Conservation (phyloP, 2,113 vertebrate species). For the Bubo blakistoni region DNA sequence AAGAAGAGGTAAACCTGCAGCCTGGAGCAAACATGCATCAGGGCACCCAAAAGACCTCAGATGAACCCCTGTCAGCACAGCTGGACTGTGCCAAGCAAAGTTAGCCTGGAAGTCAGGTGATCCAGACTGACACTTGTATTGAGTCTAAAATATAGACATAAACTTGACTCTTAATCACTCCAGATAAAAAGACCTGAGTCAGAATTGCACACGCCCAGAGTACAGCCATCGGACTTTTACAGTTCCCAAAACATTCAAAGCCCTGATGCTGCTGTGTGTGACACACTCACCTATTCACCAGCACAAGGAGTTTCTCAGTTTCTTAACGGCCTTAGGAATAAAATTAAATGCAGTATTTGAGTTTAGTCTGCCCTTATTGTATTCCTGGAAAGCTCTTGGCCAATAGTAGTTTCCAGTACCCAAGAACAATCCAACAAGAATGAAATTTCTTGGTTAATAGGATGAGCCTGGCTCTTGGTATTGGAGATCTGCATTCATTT, state of each 20-base stretch:
- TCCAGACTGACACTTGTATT: background rate
- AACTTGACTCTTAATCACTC: background rate
- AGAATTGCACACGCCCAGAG: background rate
- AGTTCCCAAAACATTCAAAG: background rate
- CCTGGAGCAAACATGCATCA: background rate
- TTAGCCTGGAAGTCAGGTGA: background rate
- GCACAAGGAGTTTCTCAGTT: background rate
- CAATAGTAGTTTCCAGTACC: background rate
- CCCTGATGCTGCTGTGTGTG: accelerated
- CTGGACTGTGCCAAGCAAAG: background rate
- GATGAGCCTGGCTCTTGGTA: background rate
- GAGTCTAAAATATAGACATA: background rate
- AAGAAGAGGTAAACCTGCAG: background rate
- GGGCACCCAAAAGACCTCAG: accelerated
- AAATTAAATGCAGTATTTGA: background rate
- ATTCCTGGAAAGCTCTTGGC: background rate
- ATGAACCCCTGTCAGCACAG: background rate
- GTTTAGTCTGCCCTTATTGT: background rate
- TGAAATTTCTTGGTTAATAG: background rate
- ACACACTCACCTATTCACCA: background rate
- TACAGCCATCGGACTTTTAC: background rate
- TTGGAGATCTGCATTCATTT: background rate
- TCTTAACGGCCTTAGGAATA: background rate
- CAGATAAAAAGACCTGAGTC: background rate
- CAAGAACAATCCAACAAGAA: background rate